A percentile compares a stretch with the other conserved stretches of the same genome.
Conservation (phyloP, 2,888 invertebrate species). For the Drosophila eohydei region DNA sequence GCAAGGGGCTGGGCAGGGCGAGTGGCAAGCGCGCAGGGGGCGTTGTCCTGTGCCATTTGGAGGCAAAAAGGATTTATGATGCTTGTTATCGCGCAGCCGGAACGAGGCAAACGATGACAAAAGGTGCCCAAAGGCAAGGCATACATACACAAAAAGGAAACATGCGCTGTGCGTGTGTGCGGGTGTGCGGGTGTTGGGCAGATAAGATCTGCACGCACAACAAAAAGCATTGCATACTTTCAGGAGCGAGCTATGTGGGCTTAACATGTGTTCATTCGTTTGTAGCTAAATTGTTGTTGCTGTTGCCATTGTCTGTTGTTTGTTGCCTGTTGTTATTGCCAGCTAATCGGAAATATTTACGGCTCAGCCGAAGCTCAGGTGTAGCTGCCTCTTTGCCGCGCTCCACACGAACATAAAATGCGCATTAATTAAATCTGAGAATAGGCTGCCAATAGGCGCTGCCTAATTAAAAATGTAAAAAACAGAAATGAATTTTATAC, state of each 20-base stretch:
- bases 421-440: conserved; percentile 67
- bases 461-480: conserved; percentile 34
- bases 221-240: conserved; percentile 63
- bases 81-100: conserved; percentile 76
- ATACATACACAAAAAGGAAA: conserved; percentile 32
- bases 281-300: conserved; percentile 60
- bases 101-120: conserved; percentile 75
- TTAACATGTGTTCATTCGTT: conserved; percentile 73
- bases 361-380: conserved; percentile 33
- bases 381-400: not conserved
- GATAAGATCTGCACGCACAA: conserved; percentile 67
- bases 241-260: conserved; percentile 23
- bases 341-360: conserved; percentile 57
- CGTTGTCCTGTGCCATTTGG: conserved; percentile 62
- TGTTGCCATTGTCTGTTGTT: conserved; percentile 9
- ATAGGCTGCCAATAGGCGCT: conserved; percentile 35
- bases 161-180: not conserved
- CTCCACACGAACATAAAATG: conserved; percentile 50
- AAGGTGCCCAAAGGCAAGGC: conserved; percentile 63
- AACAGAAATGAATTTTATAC: conserved; percentile 3
- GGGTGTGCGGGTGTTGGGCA: conserved; percentile 32
- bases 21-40: conserved; percentile 10
- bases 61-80: conserved; percentile 78
- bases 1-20: not conserved
- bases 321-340: conserved; percentile 14